phyloP scores from a whole-genome alignment of 2,888 invertebrate genomes.

The Notodonta dromedarius region DNA sequence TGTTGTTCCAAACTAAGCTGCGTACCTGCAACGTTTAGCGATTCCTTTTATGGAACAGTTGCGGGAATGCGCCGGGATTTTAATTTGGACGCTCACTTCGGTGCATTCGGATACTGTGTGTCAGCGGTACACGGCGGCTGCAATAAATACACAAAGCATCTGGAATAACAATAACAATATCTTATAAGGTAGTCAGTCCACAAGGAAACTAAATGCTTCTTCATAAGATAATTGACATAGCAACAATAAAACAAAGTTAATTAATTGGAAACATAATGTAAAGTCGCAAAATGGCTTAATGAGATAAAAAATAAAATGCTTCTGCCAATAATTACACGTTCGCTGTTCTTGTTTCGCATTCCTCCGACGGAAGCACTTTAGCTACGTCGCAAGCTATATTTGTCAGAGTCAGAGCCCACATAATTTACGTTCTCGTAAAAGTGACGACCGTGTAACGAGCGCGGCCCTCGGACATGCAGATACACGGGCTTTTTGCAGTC shows the following conservation, averaged over 20 bases:
- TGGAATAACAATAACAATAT: no score
- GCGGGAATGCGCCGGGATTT: background rate
- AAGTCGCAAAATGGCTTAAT: background rate
- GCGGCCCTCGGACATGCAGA: background rate
- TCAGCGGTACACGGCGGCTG: no score
- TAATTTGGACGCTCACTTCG: background rate
- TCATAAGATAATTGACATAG: no score
- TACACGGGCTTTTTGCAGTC: background rate
- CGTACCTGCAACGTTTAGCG: background rate
- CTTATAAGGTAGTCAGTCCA: no score
- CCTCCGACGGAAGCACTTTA: constrained; percentile 5
- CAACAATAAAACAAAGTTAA: no score
- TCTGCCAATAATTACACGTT: background rate
- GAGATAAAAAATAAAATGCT: background rate
- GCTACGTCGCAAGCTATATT: constrained; percentile 11
- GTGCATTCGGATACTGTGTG: no score
- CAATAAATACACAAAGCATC: no score
- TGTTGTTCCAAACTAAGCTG: constrained; percentile 11
- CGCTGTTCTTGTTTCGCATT: background rate
- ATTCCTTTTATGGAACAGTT: background rate
- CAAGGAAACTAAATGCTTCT: no score
- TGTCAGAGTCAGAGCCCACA: constrained; percentile 4
- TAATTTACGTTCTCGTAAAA: constrained; percentile 14
- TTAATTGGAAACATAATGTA: no score
- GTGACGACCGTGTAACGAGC: constrained; percentile 15